Evolutionary conservation across 2,888 invertebrate genomes (phyloP).

Genomic region (Noctua janthina): DNA sequence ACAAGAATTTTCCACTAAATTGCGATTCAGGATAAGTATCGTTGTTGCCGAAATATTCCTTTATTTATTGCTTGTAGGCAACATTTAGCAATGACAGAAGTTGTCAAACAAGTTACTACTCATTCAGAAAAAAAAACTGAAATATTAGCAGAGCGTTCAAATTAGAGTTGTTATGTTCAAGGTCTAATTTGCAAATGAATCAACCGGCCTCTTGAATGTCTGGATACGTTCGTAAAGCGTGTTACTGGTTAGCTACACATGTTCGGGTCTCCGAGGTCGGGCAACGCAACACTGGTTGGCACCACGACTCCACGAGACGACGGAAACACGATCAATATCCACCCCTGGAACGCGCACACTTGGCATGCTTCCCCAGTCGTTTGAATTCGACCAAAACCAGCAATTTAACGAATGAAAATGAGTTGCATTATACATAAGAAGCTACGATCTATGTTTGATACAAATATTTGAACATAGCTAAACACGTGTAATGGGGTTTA

Average conservation of each 20-base stretch:
- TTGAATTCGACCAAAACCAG: constrained; percentile 38
- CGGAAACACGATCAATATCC: constrained; percentile 49
- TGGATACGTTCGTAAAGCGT: constrained; percentile 26
- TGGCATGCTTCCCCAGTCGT: constrained; percentile 51
- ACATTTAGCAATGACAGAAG: constrained; percentile 2
- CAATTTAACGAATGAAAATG: constrained; percentile 27
- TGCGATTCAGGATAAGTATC: constrained; percentile 42
- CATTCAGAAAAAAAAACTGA: constrained; percentile 10
- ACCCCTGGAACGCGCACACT: constrained; percentile 44
- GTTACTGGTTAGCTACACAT: constrained; percentile 12
- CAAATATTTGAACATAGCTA: constrained; percentile 49
- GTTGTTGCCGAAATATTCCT: constrained; percentile 30
- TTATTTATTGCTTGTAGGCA: constrained; percentile 32
- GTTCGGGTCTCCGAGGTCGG: constrained; percentile 1
- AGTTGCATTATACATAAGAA: constrained; percentile 21
- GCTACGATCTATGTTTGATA: constrained; percentile 39
- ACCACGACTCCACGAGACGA: constrained; percentile 11
- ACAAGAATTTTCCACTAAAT: constrained; percentile 51
- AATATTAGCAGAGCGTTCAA: constrained; percentile 36
- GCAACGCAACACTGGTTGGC: not conserved
- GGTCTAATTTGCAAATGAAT: constrained; percentile 59
- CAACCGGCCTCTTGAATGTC: constrained; percentile 25
- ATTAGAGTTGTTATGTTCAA: constrained; percentile 53
- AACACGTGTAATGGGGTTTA: constrained; percentile 44
- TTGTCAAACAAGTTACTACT: constrained; percentile 33